Evolutionary conservation across 2,113 vertebrate species (phyloP), one percentile per base, ranked within the genome.

Genomic region (Rostratula benghalensis): DNA sequence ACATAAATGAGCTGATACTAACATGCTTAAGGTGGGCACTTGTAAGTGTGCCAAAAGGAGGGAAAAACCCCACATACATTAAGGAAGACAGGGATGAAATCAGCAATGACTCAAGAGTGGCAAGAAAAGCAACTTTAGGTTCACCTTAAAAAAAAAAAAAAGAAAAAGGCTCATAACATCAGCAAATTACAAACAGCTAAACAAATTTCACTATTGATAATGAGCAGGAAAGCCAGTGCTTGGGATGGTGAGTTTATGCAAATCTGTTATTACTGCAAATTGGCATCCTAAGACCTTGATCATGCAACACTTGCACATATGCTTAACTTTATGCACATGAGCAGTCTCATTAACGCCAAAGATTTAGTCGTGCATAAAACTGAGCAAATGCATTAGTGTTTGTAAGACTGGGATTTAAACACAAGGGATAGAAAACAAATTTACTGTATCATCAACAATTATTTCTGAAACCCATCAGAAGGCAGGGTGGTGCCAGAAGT

Each of bases 371-470:
- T 97, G 95, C 94, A 85, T 92, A 96, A 94, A 96, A 89, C 96
- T 43, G 69, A 96, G 70, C 80, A 96, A 96, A 94, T 83, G 86
- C 83, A 79, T 69, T 83, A 95, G 53, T 74, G 61, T 95, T 93
- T 92, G 57, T 73, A 39, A 87, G 86, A 76, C 19, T 74, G 94
- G 94, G 96, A 95, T 94, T 96, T 94, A 94, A 96, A 87, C 95
- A 87, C 96, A 79, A 93, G 94, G 95, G 95, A 94, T 57, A 71
- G 74, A 89, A 95, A 97, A 93, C 91, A 96, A 96, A 96, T 96
- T 96, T 95, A 96, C 93, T 93, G 83, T 96, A 96, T 96, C 95
- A 94, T 96, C 94, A 95, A 96, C 95, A 95, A 97, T 97, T 96
- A 97, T 94, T 96, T 96, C 77, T 94, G 91, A 95, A 95, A 94